Conservation (phyloP, 2,797 vertebrate genomes). For the Vultur gryphus region DNA sequence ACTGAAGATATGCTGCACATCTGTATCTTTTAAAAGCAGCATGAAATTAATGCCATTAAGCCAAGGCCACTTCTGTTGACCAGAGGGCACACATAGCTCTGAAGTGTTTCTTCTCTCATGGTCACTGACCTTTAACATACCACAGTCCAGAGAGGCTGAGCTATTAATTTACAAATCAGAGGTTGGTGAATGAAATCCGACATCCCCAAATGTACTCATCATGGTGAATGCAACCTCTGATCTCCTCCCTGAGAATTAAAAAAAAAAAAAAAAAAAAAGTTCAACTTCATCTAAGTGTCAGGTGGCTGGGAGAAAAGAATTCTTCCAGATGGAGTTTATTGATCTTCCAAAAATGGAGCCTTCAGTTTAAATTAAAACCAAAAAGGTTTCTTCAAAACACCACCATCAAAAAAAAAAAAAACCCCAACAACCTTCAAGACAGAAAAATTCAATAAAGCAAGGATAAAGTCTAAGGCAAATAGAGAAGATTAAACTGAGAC, state of each 20-base stretch:
- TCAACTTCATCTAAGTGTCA: constrained; percentile 19
- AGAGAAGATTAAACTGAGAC: background rate
- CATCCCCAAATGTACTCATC: constrained; percentile 20
- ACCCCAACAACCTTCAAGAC: background rate
- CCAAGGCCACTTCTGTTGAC: constrained; percentile 4
- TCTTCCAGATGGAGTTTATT: constrained; percentile 38
- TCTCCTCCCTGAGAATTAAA: background rate
- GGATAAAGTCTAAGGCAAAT: constrained; percentile 6
- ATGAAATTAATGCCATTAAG: constrained; percentile 34
- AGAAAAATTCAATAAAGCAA: constrained; percentile 16
- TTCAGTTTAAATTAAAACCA: constrained; percentile 43
- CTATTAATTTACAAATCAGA: constrained; percentile 51
- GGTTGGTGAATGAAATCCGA: background rate
- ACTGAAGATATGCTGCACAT: background rate
- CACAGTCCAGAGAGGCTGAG: background rate
- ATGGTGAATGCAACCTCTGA: constrained; percentile 22
- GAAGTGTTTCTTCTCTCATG: background rate
- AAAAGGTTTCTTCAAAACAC: background rate
- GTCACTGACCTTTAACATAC: constrained; percentile 44
- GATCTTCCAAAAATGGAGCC: constrained; percentile 42
- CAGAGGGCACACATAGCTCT: constrained; percentile 11
- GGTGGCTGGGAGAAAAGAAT: constrained; percentile 42
- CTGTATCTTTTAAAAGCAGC: constrained; percentile 32
- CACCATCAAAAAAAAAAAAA: background rate
- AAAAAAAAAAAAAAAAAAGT: background rate